phyloP scores from a whole-genome alignment of 2,888 invertebrate species.

The Amiota mariae region DNA sequence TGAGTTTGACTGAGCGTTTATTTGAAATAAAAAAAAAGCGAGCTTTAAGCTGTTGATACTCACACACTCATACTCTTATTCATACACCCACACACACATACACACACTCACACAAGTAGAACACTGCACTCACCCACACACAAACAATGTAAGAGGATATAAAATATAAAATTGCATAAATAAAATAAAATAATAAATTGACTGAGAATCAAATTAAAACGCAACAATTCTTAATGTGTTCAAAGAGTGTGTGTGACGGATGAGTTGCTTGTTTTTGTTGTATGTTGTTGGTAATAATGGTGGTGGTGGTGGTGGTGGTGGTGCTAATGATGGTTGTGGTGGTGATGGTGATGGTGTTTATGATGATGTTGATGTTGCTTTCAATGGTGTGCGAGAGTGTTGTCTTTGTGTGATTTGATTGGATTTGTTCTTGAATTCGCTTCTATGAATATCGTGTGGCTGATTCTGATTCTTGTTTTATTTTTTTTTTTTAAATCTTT shows the following conservation, averaged over 20 bases:
- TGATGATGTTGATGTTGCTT: background rate
- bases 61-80: background rate
- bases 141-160: background rate
- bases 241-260: background rate
- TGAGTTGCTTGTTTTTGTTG: background rate
- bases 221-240: background rate
- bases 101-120: too few relatives aligned
- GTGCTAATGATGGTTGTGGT: too few relatives aligned
- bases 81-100: background rate
- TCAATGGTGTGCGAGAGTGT: background rate
- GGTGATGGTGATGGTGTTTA: too few relatives aligned
- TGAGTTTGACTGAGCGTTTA: conserved; percentile 10
- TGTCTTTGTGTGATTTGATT: background rate
- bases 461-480: background rate
- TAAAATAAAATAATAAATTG: conserved; percentile 5
- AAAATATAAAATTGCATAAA: background rate
- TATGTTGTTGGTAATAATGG: background rate
- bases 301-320: background rate
- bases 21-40: background rate
- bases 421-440: conserved; percentile 31
- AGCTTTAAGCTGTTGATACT: too few relatives aligned
- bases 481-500: conserved; percentile 23
- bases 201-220: conserved; percentile 1
- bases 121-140: background rate
- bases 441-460: background rate